A percentile compares a stretch with the other conserved stretches of the same genome.
Evolutionary conservation across 1,140 invertebrate genomes (phyloP).

Genomic region (Branchinecta lynchi): DNA sequence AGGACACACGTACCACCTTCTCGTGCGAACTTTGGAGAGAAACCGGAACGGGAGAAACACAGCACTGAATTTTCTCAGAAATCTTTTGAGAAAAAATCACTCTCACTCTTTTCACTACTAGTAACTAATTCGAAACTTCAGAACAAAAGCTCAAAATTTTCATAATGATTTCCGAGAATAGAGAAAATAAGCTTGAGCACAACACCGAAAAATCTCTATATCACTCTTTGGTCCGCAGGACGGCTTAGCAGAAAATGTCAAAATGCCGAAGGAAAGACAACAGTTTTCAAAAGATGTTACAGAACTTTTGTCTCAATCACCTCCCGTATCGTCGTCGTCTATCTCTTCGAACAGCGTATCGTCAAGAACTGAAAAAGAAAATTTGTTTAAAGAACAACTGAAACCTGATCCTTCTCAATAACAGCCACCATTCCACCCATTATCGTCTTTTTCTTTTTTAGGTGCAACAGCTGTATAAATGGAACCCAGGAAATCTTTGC

Average conservation of each 20-base stretch:
- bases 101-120: no score
- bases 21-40: no score
- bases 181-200: no score
- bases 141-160: no score
- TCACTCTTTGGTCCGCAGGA: conserved; percentile 7
- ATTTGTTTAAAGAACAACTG: neutral
- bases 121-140: no score
- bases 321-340: neutral
- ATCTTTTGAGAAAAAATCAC: no score
- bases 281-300: neutral
- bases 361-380: neutral
- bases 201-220: neutral
- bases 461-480: neutral
- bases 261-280: neutral
- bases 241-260: neutral
- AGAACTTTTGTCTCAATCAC: neutral
- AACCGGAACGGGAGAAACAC: no score
- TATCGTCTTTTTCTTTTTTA: neutral
- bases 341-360: conserved; percentile 7
- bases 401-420: neutral
- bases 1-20: no score
- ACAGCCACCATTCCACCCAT: neutral
- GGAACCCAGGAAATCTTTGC: no score
- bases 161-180: no score
- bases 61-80: no score